Evolutionary conservation across 2,797 vertebrate species (phyloP).

Genomic region (Sebastiscus albofasciatus): DNA sequence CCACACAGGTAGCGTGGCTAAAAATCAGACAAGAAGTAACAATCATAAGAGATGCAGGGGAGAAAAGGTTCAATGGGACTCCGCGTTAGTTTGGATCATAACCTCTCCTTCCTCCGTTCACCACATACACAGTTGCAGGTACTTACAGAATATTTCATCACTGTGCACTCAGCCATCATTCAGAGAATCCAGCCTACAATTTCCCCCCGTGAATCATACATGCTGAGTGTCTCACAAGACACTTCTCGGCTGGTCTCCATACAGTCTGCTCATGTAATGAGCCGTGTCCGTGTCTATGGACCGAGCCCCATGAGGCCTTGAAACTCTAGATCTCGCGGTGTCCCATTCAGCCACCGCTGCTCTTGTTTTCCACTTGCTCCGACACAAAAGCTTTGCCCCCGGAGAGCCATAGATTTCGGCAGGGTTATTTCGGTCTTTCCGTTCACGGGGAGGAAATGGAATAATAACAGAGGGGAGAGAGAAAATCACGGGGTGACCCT

Average conservation of each 20-base stretch:
- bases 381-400: constrained; percentile 76
- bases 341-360: constrained; percentile 59
- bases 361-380: constrained; percentile 77
- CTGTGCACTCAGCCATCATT: constrained; percentile 36
- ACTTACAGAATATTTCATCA: constrained; percentile 56
- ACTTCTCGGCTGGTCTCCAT: constrained; percentile 23
- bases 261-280: constrained; percentile 61
- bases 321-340: constrained; percentile 63
- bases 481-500: constrained; percentile 67
- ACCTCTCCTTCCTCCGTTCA: constrained; percentile 2
- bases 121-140: constrained; percentile 16
- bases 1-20: not conserved
- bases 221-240: constrained; percentile 41
- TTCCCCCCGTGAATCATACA: constrained; percentile 29
- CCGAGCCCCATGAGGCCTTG: constrained; percentile 53
- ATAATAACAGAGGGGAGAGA: constrained; percentile 78
- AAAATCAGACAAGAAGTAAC: not conserved
- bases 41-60: not conserved
- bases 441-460: constrained; percentile 81
- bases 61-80: not conserved
- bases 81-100: not conserved
- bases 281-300: constrained; percentile 49
- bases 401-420: constrained; percentile 80
- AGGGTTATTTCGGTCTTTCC: constrained; percentile 82
- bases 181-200: constrained; percentile 27